Conservation (phyloP, 2,888 invertebrate species). For the Ramazzottius varieornatus region DNA sequence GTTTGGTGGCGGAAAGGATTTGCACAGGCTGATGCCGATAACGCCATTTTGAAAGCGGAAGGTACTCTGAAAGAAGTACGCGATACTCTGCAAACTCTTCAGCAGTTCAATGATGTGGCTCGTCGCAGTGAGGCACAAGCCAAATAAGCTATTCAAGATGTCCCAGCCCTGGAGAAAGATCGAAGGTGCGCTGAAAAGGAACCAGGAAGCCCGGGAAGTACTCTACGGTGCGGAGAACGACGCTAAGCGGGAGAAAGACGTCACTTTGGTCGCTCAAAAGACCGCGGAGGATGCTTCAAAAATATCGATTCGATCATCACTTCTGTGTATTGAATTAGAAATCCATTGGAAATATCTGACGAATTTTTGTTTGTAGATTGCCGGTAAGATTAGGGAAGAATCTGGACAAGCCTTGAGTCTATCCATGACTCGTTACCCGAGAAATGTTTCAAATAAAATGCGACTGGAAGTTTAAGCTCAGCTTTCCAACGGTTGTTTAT, state of each 20-base stretch:
- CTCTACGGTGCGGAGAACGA: constrained; percentile 47
- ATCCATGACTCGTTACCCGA: not conserved
- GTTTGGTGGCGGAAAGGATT: too few relatives aligned
- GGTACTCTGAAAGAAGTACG: constrained; percentile 2
- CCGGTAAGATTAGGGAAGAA: constrained; percentile 45
- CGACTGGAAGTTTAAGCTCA: not conserved
- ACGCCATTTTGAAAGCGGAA: constrained; percentile 5
- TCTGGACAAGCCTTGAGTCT: constrained; percentile 36
- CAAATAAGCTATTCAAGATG: constrained; percentile 41
- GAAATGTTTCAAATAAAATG: not conserved
- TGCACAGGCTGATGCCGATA: constrained; percentile 3
- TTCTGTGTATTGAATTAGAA: too few relatives aligned
- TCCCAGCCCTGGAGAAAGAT: constrained; percentile 49
- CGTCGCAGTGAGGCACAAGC: constrained; percentile 56
- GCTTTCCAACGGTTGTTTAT: too few relatives aligned
- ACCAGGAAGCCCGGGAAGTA: constrained; percentile 40
- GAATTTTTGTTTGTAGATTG: constrained; percentile 31
- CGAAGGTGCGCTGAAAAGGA: constrained; percentile 39
- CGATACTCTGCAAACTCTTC: constrained; percentile 4
- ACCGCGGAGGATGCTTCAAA: constrained; percentile 50
- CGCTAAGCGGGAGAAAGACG: constrained; percentile 41
- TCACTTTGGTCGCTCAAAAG: constrained; percentile 48
- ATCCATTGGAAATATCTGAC: not conserved
- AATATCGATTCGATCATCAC: too few relatives aligned
- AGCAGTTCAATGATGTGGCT: constrained; percentile 59